Base-by-base conservation (phyloP, 2,113 vertebrate species). In the Corythaeola cristata region DNA sequence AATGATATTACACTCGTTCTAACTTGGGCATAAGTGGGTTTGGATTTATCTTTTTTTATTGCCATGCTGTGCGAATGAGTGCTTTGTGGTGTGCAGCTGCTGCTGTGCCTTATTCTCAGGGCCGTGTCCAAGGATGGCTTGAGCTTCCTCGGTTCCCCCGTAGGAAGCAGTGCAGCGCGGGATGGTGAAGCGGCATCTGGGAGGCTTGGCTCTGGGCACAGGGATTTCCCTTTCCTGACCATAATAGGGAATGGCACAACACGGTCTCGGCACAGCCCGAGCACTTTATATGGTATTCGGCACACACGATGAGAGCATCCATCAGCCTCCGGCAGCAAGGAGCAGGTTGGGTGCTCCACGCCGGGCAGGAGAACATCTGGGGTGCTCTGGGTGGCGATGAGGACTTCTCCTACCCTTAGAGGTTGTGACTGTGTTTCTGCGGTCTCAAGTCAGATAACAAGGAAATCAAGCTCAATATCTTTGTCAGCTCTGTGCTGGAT, bases 191-290 rank as follows among this genome's bases (percentile, higher is more conserved):
- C 4, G n/a, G 67, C 94, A 52, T 88, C 71, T 41, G n/a, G 41
- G 13, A 72, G 83, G 55, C 71, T 86, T 77, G 80, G 80, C 88
- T 93, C 84, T 21, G 52, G 87, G 79, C 49, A 30, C 74, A 37
- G 89, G 97, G 96, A 93, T 98, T 97, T 97, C 98, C 96, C 95
- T 97, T 85, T 96, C 93, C 85, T 97, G 98, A 97, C 98, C 98
- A 86, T 98, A 98, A 97, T 98, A 98, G 98, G 98, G 94, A 97
- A 97, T 8, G 44, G 88, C 84, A 93, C 81, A 15, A 67, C 86
- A 12, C 11, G 1, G 81, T 49, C 85, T 91, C 92, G 9, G 76
- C 66, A 41, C 82, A 33, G 95, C 78, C 91, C 12, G 33, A 92
- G 90, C 4, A 0, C 98, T 98, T 97, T 97, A 97, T 97, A 96